A percentile compares a stretch with the other conserved stretches of the same genome.
These are phyloP conservation scores for Myiopsitta monachus DNA, from an alignment of 2,113 vertebrate genomes.

Conservation along the genomic window DNA sequence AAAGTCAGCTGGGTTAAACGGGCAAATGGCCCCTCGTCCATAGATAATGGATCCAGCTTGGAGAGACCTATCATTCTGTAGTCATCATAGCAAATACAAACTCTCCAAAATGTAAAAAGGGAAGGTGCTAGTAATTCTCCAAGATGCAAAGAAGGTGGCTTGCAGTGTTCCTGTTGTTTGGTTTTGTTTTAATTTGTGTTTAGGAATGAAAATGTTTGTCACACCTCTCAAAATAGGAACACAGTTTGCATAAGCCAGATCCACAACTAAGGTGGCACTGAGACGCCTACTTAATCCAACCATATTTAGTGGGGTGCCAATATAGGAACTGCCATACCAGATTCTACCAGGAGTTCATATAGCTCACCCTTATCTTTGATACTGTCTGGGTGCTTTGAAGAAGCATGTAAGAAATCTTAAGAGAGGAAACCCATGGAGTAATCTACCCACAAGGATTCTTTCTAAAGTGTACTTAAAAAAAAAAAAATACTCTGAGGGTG, in stretches of 20 bases:
- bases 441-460: neutral
- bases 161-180: neutral
- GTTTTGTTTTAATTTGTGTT: conserved; percentile 10
- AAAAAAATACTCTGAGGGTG: neutral
- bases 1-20: neutral
- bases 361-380: neutral
- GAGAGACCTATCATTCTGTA: neutral
- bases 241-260: neutral
- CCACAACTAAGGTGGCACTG: neutral
- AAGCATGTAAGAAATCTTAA: neutral
- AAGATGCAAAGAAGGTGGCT: neutral
- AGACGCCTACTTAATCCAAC: neutral
- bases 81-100: neutral
- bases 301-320: neutral
- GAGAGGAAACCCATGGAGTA: neutral
- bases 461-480: neutral
- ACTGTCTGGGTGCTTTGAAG: neutral
- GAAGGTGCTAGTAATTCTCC: neutral
- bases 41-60: neutral
- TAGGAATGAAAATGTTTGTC: neutral
- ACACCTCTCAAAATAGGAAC: conserved; percentile 2
- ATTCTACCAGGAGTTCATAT: neutral
- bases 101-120: neutral
- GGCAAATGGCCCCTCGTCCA: neutral
- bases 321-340: neutral